Percentiles rank a stretch among this genome's conserved stretches.
Conservation (phyloP, 2,797 vertebrate genomes). For the Cygnus olor region DNA sequence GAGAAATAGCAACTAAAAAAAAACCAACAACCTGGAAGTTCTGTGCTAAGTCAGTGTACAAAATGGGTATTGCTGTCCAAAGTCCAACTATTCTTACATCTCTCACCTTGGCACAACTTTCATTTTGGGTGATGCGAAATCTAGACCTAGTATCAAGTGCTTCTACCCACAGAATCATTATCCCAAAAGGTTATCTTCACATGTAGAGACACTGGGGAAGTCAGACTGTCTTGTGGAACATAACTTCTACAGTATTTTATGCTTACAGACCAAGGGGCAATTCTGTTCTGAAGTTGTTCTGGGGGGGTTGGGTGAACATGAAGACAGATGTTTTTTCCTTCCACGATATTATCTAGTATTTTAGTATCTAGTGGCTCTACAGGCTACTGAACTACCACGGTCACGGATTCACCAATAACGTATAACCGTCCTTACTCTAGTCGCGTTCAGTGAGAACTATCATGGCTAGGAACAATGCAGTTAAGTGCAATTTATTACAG, state of each 20-base stretch:
- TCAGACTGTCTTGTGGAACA: neutral
- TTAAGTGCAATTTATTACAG: too few species aligned
- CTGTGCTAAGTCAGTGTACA: neutral
- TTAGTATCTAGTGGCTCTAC: neutral
- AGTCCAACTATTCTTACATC: neutral
- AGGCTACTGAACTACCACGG: neutral
- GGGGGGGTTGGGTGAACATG: neutral
- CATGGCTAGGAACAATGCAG: too few species aligned
- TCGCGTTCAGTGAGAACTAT: too few species aligned
- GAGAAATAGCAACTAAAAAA: neutral
- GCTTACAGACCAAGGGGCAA: neutral
- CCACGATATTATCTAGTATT: neutral
- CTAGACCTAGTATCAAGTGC: neutral
- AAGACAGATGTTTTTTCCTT: neutral
- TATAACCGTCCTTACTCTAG: too few species aligned
- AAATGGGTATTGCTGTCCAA: neutral
- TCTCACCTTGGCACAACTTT: neutral
- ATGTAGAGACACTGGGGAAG: neutral
- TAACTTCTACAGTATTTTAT: neutral
- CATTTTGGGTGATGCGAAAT: neutral
- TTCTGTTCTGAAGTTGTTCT: neutral
- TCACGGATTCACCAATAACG: constrained; percentile 71
- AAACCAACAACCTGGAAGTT: neutral
- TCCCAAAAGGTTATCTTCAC: neutral
- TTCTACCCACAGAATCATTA: neutral